Conservation (phyloP, 2,888 invertebrate genomes). For the Lydus trimaculatus region DNA sequence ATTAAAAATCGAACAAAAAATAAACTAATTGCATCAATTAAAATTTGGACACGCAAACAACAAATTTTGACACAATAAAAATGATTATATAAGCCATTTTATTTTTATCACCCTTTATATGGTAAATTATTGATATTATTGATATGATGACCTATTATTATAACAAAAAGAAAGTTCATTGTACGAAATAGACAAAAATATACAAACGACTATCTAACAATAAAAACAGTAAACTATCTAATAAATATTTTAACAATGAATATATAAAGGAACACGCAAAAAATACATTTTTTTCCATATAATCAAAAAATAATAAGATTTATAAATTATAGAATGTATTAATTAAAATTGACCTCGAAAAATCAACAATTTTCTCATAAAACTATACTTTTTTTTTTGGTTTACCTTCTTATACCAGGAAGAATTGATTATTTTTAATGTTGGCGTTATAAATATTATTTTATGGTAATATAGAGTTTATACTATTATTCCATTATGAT, state of each 20-base stretch:
- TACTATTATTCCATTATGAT: background rate
- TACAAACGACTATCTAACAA: too few relatives aligned
- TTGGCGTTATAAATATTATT: background rate
- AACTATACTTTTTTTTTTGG: background rate
- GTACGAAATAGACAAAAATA: background rate
- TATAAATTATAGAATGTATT: background rate
- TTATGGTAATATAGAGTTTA: too few relatives aligned
- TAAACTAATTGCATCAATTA: too few relatives aligned
- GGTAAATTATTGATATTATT: background rate
- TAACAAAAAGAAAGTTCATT: background rate
- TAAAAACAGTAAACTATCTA: background rate
- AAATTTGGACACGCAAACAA: background rate
- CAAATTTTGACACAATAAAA: too few relatives aligned
- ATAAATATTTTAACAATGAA: background rate
- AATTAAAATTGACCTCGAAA: slow-evolving; percentile 3
- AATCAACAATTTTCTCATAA: slow-evolving; percentile 4
- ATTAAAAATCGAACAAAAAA: too few relatives aligned
- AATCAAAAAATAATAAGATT: too few relatives aligned
- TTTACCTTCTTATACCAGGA: too few relatives aligned
- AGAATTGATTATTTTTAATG: background rate
- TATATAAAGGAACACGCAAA: background rate
- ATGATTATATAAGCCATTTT: background rate
- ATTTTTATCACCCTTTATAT: background rate
- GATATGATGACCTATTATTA: background rate
- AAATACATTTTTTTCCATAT: too few relatives aligned